Conservation (phyloP, 1,140 invertebrate genomes). For the Neoseiulus cucumeris region DNA sequence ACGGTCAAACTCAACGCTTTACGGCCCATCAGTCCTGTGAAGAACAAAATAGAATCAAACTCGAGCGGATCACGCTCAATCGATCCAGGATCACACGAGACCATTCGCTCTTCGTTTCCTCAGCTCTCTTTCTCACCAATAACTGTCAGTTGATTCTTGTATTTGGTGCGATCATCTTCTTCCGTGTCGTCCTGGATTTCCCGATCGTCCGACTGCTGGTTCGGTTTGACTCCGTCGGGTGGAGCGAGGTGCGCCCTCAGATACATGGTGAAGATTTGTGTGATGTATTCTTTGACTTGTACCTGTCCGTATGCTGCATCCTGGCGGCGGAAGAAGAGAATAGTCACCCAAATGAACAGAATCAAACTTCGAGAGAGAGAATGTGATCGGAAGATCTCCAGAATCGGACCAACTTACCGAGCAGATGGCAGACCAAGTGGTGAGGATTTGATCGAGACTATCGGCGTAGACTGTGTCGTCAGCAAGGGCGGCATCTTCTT, state of each 20-base stretch:
- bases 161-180: constrained; percentile 45
- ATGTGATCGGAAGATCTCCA: no score
- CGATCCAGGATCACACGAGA: no score
- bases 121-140: constrained; percentile 36
- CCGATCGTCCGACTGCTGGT: constrained; percentile 24
- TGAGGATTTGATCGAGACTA: constrained; percentile 56
- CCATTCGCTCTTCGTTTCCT: no score
- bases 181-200: constrained; percentile 42
- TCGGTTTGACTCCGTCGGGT: constrained; percentile 42
- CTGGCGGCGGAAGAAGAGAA: no score
- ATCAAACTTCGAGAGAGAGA: no score
- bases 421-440: constrained; percentile 49
- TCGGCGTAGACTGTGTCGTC: constrained; percentile 51
- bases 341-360: no score
- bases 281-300: constrained; percentile 26
- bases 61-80: no score
- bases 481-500: constrained; percentile 41
- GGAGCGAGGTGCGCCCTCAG: constrained; percentile 56
- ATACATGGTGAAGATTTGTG: constrained; percentile 51
- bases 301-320: not conserved
- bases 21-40: constrained; percentile 11
- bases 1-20: constrained; percentile 35
- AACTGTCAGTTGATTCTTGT: constrained; percentile 43
- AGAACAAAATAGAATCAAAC: no score
- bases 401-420: constrained; percentile 34